Conservation (phyloP, 2,888 invertebrate species). For the Ormyrus rosae region DNA sequence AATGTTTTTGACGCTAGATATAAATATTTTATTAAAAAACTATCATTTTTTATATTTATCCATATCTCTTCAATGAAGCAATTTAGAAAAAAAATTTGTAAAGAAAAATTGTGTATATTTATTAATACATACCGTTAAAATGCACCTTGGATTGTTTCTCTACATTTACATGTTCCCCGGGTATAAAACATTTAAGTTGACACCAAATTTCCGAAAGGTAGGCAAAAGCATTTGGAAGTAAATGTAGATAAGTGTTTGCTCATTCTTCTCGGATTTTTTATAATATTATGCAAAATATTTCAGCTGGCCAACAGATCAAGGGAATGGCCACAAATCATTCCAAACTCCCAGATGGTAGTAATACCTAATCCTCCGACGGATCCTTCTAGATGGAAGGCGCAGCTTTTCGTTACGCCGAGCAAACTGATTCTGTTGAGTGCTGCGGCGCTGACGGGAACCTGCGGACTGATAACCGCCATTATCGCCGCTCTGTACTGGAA, state of each 20-base stretch:
- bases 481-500: conserved; percentile 93
- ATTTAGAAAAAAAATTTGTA: too few species aligned
- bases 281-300: conserved; percentile 17
- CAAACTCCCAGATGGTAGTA: conserved; percentile 97
- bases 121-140: too few species aligned
- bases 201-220: too few species aligned
- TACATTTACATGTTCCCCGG: too few species aligned
- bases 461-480: conserved; percentile 89
- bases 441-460: conserved; percentile 90
- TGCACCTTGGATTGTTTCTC: too few species aligned
- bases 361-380: conserved; percentile 90
- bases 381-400: conserved; percentile 90
- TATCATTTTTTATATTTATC: too few species aligned
- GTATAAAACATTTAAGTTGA: too few species aligned
- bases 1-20: too few species aligned
- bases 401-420: conserved; percentile 96
- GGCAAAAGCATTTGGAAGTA: too few species aligned
- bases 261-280: conserved; percentile 28
- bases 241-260: conserved; percentile 1
- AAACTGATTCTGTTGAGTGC: conserved; percentile 95
- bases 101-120: too few species aligned
- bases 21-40: too few species aligned
- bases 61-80: too few species aligned
- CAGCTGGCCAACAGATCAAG: conserved; percentile 76
- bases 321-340: conserved; percentile 94